A percentile compares a stretch with the other conserved stretches of the same genome.
phyloP scores from a whole-genome alignment of 2,888 invertebrate genomes.

The Dynastes maya region DNA sequence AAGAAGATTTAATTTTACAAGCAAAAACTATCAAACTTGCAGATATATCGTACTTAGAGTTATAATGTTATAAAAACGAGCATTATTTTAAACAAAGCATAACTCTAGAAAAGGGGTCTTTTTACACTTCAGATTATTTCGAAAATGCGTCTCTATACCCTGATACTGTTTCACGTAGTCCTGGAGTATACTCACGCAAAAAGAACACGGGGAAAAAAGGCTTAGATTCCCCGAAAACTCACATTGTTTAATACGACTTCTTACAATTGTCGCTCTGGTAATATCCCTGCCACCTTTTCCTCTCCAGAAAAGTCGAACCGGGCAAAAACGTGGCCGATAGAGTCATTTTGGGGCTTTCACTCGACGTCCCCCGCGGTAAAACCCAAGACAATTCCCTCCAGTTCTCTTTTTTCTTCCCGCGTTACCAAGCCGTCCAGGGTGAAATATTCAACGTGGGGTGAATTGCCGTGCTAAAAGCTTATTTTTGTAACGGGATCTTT shows the following conservation, averaged over 20 bases:
- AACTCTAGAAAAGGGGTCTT: too few species aligned
- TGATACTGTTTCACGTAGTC: not conserved
- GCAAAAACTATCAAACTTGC: too few species aligned
- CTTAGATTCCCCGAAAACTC: not conserved
- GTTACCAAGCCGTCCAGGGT: not conserved
- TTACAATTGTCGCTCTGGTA: too few species aligned
- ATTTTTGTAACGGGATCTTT: conserved; percentile 36
- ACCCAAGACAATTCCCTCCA: conserved; percentile 2
- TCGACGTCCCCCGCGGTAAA: not conserved
- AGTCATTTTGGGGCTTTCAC: not conserved
- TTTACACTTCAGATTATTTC: not conserved
- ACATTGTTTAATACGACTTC: conserved; percentile 8
- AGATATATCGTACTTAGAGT: too few species aligned
- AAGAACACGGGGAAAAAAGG: not conserved
- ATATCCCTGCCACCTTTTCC: too few species aligned
- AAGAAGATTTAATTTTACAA: too few species aligned
- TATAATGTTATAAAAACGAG: too few species aligned
- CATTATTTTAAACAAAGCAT: too few species aligned
- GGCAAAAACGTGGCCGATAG: not conserved
- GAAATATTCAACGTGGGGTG: conserved; percentile 32
- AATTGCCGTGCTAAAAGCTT: conserved; percentile 38
- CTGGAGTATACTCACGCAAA: not conserved
- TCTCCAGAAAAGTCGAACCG: too few species aligned
- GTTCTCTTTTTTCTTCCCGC: not conserved
- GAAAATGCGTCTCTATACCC: not conserved